A percentile compares a stretch with the other conserved stretches of the same genome.
These are phyloP conservation scores for Antrozous pallidus DNA, from an alignment of 2,797 vertebrate species.

Conservation along the genomic window DNA sequence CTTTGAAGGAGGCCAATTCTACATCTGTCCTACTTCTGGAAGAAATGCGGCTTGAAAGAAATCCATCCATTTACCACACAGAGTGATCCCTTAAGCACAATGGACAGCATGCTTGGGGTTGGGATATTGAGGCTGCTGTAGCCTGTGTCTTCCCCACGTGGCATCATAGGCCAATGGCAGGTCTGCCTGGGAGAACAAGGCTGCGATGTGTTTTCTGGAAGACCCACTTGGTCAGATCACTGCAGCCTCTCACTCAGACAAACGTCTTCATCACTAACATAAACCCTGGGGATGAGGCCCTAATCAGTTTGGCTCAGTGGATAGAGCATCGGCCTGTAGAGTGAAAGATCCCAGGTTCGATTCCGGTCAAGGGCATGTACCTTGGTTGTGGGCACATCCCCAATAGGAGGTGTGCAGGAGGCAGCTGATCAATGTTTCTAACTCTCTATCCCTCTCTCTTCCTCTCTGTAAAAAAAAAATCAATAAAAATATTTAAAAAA, in stretches of 20 bases:
- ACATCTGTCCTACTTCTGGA: not conserved
- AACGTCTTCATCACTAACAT: not conserved
- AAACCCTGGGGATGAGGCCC: no score
- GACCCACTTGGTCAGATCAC: not conserved
- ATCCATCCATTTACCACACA: not conserved
- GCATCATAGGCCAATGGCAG: fast-evolving
- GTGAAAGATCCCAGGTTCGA: no score
- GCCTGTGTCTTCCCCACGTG: fast-evolving
- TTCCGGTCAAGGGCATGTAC: no score
- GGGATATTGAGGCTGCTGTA: not conserved
- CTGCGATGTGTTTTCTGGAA: fast-evolving
- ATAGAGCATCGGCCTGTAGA: no score
- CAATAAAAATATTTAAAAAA: no score
- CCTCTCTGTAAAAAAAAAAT: no score
- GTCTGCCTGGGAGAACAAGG: fast-evolving
- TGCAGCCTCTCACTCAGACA: not conserved
- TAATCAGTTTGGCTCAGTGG: no score
- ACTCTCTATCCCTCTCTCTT: no score
- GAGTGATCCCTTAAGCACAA: not conserved
- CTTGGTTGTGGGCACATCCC: no score
- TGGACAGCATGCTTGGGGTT: fast-evolving
- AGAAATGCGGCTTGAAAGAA: not conserved
- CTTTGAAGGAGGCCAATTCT: slow-evolving; percentile 38
- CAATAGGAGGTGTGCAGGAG: no score
- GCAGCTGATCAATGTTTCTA: no score